Evolutionary conservation across 2,888 invertebrate species (phyloP).

Genomic region (Leistus spinibarbis): DNA sequence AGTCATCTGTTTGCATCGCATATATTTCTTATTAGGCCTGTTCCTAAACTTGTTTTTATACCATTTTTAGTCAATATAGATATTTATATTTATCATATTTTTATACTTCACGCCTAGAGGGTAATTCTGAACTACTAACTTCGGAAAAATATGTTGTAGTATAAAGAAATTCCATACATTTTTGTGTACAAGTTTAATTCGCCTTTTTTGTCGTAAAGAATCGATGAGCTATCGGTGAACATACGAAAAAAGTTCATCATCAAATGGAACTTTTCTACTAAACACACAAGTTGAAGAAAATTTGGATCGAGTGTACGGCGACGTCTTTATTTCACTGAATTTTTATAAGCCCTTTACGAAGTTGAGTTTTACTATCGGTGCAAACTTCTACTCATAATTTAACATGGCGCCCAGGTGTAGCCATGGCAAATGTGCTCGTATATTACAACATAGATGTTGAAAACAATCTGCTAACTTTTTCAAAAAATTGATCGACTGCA

Average conservation of each 20-base stretch:
- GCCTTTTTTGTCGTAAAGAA: background rate
- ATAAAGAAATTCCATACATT: background rate
- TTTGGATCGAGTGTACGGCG: conserved; percentile 10
- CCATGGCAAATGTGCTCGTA: conserved; percentile 19
- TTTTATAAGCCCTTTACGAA: conserved; percentile 31
- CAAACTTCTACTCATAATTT: conserved; percentile 9
- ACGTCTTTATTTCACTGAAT: conserved; percentile 23
- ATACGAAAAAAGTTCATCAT: background rate
- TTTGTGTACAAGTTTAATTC: background rate
- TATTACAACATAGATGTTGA: conserved; percentile 2
- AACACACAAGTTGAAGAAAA: conserved; percentile 2
- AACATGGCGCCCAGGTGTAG: conserved; percentile 22
- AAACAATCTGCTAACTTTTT: conserved; percentile 32
- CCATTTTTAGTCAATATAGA: too few species aligned
- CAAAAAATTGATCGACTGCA: background rate
- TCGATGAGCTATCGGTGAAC: background rate
- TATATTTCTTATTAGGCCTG: too few species aligned
- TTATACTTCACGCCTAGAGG: too few species aligned
- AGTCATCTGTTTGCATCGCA: too few species aligned
- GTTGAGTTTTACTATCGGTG: conserved; percentile 17
- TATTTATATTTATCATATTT: too few species aligned
- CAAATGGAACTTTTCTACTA: background rate
- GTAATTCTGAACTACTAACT: too few species aligned
- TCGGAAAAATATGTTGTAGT: too few species aligned
- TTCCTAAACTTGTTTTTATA: too few species aligned